Percentiles rank a stretch among this genome's conserved stretches.
Conservation (phyloP, 2,113 vertebrate species). For the Amblyopsis rosae region DNA sequence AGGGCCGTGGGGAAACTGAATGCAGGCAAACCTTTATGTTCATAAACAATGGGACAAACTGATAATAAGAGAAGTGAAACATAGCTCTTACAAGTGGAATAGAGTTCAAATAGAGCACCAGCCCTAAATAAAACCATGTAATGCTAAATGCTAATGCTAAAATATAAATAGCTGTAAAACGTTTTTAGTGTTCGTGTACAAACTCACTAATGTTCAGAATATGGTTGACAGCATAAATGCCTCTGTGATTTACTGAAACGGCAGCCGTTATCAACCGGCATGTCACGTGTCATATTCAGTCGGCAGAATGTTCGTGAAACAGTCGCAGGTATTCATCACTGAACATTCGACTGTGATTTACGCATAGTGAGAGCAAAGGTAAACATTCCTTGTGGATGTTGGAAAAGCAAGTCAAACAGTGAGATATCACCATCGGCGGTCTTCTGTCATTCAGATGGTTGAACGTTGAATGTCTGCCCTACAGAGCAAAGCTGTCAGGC, state of each 20-base stretch:
- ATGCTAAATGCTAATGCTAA: too few relatives aligned
- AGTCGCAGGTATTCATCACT: not conserved
- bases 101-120: too few relatives aligned
- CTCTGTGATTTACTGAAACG: not conserved
- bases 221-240: not conserved
- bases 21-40: too few relatives aligned
- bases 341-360: not conserved
- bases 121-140: too few relatives aligned
- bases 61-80: too few relatives aligned
- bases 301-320: not conserved
- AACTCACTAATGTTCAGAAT: too few relatives aligned
- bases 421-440: conserved; percentile 19
- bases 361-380: not conserved
- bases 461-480: too few relatives aligned
- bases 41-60: too few relatives aligned
- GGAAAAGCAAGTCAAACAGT: conserved; percentile 20
- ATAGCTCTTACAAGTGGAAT: too few relatives aligned
- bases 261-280: not conserved
- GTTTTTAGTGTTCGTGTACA: too few relatives aligned
- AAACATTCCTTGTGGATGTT: conserved; percentile 10
- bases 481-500: conserved; percentile 37
- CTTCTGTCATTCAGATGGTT: conserved; percentile 7
- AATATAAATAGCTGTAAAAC: too few relatives aligned
- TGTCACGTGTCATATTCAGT: not conserved
- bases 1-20: too few relatives aligned